Evolutionary conservation across 2,797 vertebrate species (phyloP), one percentile per base, ranked within the genome.

Genomic region (Scolopax bukidnonensis): DNA sequence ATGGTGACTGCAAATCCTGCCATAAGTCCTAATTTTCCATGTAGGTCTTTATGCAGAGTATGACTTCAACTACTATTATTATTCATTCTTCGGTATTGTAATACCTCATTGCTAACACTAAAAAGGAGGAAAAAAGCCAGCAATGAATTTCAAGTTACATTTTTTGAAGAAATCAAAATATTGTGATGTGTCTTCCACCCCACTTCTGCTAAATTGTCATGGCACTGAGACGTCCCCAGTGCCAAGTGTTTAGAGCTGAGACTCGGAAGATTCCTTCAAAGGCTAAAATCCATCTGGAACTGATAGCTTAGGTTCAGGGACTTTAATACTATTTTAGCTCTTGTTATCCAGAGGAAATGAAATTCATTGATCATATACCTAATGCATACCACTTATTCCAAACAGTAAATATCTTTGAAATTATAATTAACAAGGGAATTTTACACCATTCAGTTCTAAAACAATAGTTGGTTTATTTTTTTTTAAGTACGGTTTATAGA

Each of bases 111-210:
- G 27, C 6, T 53, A 87, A n/a, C 11, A 60, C 4, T 60, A 45
- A 68, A 83, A 41, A 53, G 53, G 28, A 71, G 18, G 16, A 38
- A 63, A 88, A 57, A 70, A 36, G 0, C 0, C 68, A 94, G 9
- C 13, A 64, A 56, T 36, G 32, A 65, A 70, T 89, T 84, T 80
- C n/a, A 77, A 51, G 30, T 21, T 82, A 11, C 1, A 4, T 3
- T 10, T 75, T 61, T 75, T 76, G 67, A 93, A 87, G 48, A 89
- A 84, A 81, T 60, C 30, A 33, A 86, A 57, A 84, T 90, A 71
- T 33, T 27, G 14, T 54, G 69, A 65, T 63, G 18, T 7, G 23
- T 63, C 30, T 84, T 86, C 40, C 12, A 67, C 3, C 4, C 4
- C 1, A 0, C 15, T 86, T 18, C 36, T 69, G 50, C 6, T 82